These are phyloP conservation scores for Liasis olivaceus DNA, from an alignment of 2,797 vertebrate species.

Conservation along the genomic window DNA sequence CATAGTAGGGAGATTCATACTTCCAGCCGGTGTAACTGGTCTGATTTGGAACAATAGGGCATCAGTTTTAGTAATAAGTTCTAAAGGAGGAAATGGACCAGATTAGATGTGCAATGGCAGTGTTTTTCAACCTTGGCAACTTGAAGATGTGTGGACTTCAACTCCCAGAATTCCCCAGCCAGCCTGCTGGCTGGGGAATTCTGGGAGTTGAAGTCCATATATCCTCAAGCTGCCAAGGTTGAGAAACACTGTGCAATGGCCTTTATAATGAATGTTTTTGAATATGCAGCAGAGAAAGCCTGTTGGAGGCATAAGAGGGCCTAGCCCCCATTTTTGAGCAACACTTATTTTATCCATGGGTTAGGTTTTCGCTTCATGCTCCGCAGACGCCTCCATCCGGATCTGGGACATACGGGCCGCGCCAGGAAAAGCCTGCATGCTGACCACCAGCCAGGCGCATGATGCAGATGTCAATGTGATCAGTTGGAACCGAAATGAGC, in stretches of 20 bases:
- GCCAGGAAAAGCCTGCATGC: conserved; percentile 85
- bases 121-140: too few relatives aligned
- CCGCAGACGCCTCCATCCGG: conserved; percentile 86
- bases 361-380: conserved; percentile 92
- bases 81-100: neutral
- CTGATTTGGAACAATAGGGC: neutral
- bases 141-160: too few relatives aligned
- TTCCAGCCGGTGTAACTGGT: too few relatives aligned
- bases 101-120: too few relatives aligned
- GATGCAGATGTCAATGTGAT: conserved; percentile 88
- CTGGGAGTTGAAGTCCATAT: too few relatives aligned
- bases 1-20: too few relatives aligned
- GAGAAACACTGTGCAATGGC: too few relatives aligned
- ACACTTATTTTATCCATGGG: fast-evolving
- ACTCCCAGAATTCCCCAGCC: too few relatives aligned
- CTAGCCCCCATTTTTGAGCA: neutral
- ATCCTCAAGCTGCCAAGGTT: too few relatives aligned
- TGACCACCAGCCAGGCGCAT: conserved; percentile 81
- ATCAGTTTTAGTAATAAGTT: neutral
- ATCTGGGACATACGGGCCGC: conserved; percentile 88
- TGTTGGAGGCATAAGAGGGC: neutral
- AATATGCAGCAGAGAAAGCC: neutral
- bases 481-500: conserved; percentile 88
- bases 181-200: too few relatives aligned
- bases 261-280: too few relatives aligned